These are phyloP conservation scores for Halocynthia aurantium DNA, from an alignment of 23 tunicate species.

Conservation along the genomic window DNA sequence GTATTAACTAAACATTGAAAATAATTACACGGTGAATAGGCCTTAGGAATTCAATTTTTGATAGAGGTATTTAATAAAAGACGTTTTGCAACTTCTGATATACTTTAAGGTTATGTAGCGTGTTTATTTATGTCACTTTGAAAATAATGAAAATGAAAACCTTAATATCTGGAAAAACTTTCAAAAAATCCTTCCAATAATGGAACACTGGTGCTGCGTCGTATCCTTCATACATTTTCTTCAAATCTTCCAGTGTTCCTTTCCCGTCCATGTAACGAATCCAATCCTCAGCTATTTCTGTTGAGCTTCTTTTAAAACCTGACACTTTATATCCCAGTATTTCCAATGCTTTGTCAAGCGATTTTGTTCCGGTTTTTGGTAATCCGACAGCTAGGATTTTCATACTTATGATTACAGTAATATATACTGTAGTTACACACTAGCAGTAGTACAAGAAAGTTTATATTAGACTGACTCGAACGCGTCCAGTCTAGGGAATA, in stretches of 20 bases:
- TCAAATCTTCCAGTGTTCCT: conserved; percentile 9
- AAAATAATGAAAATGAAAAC: not conserved
- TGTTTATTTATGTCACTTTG: too few relatives aligned
- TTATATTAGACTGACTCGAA: too few relatives aligned
- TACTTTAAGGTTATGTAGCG: too few relatives aligned
- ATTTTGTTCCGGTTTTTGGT: conserved; percentile 18
- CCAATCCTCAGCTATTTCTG: not conserved
- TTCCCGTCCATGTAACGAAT: not conserved
- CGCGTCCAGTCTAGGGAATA: too few relatives aligned
- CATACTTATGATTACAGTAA: not conserved
- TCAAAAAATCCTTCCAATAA: conserved; percentile 22
- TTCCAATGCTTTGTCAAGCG: not conserved
- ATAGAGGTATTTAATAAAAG: too few relatives aligned
- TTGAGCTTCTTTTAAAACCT: not conserved
- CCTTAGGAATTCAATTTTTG: too few relatives aligned
- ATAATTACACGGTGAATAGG: too few relatives aligned
- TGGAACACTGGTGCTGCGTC: conserved; percentile 18
- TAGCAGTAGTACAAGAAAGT: too few relatives aligned
- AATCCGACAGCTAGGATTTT: conserved; percentile 11
- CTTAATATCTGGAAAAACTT: conserved; percentile 5
- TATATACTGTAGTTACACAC: too few relatives aligned
- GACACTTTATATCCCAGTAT: too few relatives aligned
- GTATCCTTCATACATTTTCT: not conserved
- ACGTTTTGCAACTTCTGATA: too few relatives aligned
- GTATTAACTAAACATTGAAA: too few relatives aligned